Evolutionary conservation across 2,113 vertebrate genomes (phyloP), one percentile per base, ranked within the genome.

Genomic region (Scartelaos histophorus): DNA sequence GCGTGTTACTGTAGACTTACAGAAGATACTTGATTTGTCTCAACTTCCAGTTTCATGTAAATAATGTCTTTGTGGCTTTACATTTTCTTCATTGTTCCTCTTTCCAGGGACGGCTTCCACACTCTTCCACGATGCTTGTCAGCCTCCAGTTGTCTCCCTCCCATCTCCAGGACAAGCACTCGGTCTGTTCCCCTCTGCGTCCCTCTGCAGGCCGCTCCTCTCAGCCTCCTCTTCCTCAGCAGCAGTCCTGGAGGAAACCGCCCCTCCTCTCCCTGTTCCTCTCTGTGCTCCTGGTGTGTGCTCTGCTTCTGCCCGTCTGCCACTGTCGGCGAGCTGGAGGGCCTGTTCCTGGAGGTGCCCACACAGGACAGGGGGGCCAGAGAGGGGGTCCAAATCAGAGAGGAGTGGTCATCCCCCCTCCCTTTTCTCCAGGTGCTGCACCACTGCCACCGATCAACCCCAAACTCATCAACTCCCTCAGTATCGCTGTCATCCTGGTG

Each of bases 401-500:
- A 38, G 88, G 91, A 13, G 91, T 86, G 7, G 78, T 87, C 71
- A 87, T 89, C 51, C 92, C 93, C 15, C 89, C 93, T 15, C 92
- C 90, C 29, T 94, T 93, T 76, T 85, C 91, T 13, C 92, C 91
- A 0, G 89, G 74, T 62, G 56, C 76, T 43, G 82, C 79, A 6
- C 62, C 29, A 24, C 68, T 86, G n/a, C 85, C 83, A 2, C 87
- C 85, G 0, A 84, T 91, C 82, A 87, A 64, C 56, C 91, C 91
- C 70, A 93, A 94, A 82, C 83, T 92, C 74, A 84, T 90, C 71
- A 92, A 80, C 74, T 91, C 93, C 0, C 97, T 99, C 79, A 97
- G 96, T 82, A 96, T 99, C 45, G 96, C 98, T 0, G 98, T 99
- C 88, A 97, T 99, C 84, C 93, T 99, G 12, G 97, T 98, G 90